These are phyloP conservation scores for Pipa parva DNA, from an alignment of 2,113 vertebrate genomes.

Conservation along the genomic window DNA sequence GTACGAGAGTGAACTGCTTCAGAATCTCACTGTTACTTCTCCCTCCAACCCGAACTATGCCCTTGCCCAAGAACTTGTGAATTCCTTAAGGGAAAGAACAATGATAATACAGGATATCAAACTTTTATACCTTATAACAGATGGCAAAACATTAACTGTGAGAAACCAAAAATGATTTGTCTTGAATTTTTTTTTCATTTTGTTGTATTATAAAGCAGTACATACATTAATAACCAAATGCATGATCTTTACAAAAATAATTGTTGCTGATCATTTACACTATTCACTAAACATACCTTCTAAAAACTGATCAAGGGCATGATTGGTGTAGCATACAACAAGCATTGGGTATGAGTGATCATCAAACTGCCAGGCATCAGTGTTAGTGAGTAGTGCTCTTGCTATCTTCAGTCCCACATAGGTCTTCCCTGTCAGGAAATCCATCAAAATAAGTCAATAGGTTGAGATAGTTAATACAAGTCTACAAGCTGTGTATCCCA, in stretches of 20 bases:
- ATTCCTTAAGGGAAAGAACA: slow-evolving; percentile 68
- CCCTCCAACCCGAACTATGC: slow-evolving; percentile 85
- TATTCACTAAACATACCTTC: slow-evolving; percentile 74
- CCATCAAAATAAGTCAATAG: not conserved
- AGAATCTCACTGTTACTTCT: slow-evolving; percentile 81
- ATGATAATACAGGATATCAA: too few species aligned
- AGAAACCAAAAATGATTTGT: too few species aligned
- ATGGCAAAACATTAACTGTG: too few species aligned
- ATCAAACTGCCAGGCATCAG: slow-evolving; percentile 54
- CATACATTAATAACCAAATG: too few species aligned
- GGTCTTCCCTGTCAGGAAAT: slow-evolving; percentile 78
- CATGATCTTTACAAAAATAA: too few species aligned
- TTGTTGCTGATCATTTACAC: too few species aligned
- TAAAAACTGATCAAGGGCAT: slow-evolving; percentile 96
- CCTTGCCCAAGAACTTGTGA: slow-evolving; percentile 60
- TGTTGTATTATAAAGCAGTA: too few species aligned
- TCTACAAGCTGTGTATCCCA: slow-evolving; percentile 4
- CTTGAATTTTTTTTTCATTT: too few species aligned
- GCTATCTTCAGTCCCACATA: slow-evolving; percentile 88
- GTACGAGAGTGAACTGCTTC: slow-evolving; percentile 73
- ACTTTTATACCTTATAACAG: too few species aligned
- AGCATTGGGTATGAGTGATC: slow-evolving; percentile 63
- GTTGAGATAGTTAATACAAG: too few species aligned
- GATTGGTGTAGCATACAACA: slow-evolving; percentile 94
- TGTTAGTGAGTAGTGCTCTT: slow-evolving; percentile 74